phyloP scores from a whole-genome alignment of 2,888 invertebrate genomes.

The Teleiodes luculella region DNA sequence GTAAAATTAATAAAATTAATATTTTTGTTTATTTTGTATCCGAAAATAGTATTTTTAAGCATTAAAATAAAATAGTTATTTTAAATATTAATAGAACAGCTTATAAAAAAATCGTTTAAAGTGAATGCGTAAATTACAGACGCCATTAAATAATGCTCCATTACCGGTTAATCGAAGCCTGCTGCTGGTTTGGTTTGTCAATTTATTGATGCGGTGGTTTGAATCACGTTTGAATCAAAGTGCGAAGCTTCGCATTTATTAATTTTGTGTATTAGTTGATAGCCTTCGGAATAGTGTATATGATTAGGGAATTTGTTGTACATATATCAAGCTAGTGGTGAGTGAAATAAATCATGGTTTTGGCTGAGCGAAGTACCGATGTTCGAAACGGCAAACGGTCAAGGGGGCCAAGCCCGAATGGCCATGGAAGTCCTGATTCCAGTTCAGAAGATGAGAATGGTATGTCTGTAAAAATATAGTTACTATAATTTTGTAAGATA shows the following conservation, averaged over 20 bases:
- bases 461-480: constrained; percentile 47
- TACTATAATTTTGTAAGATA: neutral
- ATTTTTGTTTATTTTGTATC: no score
- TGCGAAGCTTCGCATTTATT: constrained; percentile 59
- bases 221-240: constrained; percentile 77
- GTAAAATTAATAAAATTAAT: no score
- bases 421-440: constrained; percentile 86
- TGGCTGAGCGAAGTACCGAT: constrained; percentile 91
- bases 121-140: constrained; percentile 65
- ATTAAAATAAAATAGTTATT: no score
- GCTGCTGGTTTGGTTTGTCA: constrained; percentile 62
- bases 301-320: constrained; percentile 34
- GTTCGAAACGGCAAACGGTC: constrained; percentile 93
- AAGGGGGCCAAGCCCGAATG: constrained; percentile 94
- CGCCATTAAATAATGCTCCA: constrained; percentile 50
- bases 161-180: constrained; percentile 29
- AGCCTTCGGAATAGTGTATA: constrained; percentile 34
- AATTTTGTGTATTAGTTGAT: constrained; percentile 25
- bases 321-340: constrained; percentile 30
- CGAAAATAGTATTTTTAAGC: no score
- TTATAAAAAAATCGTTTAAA: no score
- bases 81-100: no score
- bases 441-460: constrained; percentile 93
- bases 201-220: constrained; percentile 79
- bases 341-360: constrained; percentile 83